Conservation (phyloP, 1,140 invertebrate genomes). For the Solen grandis region DNA sequence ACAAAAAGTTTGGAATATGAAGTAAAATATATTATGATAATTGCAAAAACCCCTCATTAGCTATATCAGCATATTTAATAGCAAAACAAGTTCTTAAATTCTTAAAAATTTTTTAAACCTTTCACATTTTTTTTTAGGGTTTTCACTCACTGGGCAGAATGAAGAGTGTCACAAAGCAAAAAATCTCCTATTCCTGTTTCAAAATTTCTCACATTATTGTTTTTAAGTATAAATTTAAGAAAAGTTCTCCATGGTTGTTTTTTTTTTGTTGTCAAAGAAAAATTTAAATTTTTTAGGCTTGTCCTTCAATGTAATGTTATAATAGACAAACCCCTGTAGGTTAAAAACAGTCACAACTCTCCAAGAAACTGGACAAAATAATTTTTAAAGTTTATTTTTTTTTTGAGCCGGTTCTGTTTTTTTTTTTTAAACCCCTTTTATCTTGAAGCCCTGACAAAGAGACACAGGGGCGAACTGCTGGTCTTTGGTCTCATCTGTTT, state of each 20-base stretch:
- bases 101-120: too few species aligned
- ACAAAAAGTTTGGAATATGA: neutral
- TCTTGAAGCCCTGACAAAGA: too few species aligned
- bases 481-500: too few species aligned
- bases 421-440: too few species aligned
- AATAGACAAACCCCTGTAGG: neutral
- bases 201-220: conserved; percentile 88
- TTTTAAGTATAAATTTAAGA: conserved; percentile 67
- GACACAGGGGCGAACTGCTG: too few species aligned
- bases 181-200: conserved; percentile 89
- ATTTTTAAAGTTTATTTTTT: too few species aligned
- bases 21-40: neutral
- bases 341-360: neutral
- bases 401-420: too few species aligned
- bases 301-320: neutral
- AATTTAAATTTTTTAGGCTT: neutral
- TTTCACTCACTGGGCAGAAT: conserved; percentile 88
- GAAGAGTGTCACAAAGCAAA: conserved; percentile 88
- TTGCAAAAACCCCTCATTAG: neutral
- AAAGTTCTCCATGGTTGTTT: neutral
- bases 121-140: conserved; percentile 81
- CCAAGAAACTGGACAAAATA: too few species aligned
- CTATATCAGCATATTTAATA: neutral
- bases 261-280: neutral
- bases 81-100: conserved; percentile 6